Evolutionary conservation across 2,113 vertebrate species (phyloP), one percentile per base, ranked within the genome.

Genomic region (Muscicapa adusta): DNA sequence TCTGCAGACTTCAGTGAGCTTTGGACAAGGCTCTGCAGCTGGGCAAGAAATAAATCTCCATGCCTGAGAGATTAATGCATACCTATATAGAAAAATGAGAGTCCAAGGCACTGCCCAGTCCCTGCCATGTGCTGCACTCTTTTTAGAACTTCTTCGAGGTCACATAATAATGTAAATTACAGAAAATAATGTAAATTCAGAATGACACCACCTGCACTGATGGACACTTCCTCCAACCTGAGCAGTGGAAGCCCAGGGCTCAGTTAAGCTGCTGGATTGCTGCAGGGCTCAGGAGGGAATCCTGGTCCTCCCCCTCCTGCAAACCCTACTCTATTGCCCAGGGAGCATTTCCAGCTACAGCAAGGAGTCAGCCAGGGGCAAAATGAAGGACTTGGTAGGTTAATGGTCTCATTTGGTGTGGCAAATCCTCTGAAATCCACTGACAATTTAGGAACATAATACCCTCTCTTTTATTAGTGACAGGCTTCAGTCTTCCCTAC

Each of bases 391-490:
- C 36, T 8, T 6, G 9, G 48, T 33, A 78, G 36, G 43, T 79
- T 89, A 83, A 86, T 36, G 75, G 81, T 75, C 67, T 91, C 80
- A 72, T 96, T 48, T 91, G 83, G 71, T 79, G 57, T 56, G 66
- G 79, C 84, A 94, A 94, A 95, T 95, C 81, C 92, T 76, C 88
- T 56, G 85, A 91, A 94, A 95, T 88, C 91, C 92, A 93, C 53
- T 53, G 72, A 88, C 88, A 88, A 63, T 90, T 93, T 77, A 61
- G 89, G 40, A 89, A 16, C 38, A 14, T 85, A 95, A 97, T 93
- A 71, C 58, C 51, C 43, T 76, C 56, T 33, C 67, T 92, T 81
- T 75, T 80, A 77, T 62, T 48, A 83, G 89, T 47, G 65, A 47
- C 50, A 40, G 45, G 45, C 63, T 88, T 78, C 85, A 70, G 67